phyloP scores from a whole-genome alignment of 2,888 invertebrate species.

The Diogma glabrata region DNA sequence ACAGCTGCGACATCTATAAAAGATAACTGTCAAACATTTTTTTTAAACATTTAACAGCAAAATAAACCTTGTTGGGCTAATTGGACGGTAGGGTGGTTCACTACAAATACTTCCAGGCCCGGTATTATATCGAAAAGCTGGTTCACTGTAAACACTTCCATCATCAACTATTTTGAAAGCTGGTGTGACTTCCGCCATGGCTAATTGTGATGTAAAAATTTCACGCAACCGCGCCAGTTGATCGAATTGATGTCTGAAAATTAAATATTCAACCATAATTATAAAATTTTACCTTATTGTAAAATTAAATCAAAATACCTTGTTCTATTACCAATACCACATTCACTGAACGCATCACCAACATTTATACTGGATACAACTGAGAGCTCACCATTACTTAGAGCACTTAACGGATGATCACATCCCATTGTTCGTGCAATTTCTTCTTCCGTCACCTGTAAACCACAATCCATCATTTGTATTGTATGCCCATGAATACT shows the following conservation, averaged over 20 bases:
- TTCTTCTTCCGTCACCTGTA: constrained; percentile 89
- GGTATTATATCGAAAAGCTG: constrained; percentile 35
- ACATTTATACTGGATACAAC: constrained; percentile 71
- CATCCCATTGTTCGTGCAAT: constrained; percentile 76
- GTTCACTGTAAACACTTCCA: constrained; percentile 37
- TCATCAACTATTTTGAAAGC: constrained; percentile 42
- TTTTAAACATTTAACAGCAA: background rate
- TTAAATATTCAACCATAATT: background rate
- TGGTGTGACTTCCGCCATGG: constrained; percentile 58
- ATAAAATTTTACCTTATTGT: background rate
- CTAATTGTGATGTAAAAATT: constrained; percentile 65
- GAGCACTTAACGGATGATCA: constrained; percentile 75
- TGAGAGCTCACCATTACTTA: constrained; percentile 85
- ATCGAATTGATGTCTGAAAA: constrained; percentile 49
- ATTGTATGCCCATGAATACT: constrained; percentile 66
- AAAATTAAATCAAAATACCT: constrained; percentile 25
- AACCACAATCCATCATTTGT: constrained; percentile 74
- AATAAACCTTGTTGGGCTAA: constrained; percentile 29
- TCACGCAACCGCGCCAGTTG: constrained; percentile 71
- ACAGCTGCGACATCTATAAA: constrained; percentile 19
- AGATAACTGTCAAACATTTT: background rate
- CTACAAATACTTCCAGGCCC: constrained; percentile 73
- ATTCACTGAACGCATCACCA: constrained; percentile 37
- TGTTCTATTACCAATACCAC: constrained; percentile 34
- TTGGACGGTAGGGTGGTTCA: constrained; percentile 62